These are phyloP conservation scores for Argyrosomus regius DNA, from an alignment of 2,797 vertebrate genomes.

Conservation along the genomic window DNA sequence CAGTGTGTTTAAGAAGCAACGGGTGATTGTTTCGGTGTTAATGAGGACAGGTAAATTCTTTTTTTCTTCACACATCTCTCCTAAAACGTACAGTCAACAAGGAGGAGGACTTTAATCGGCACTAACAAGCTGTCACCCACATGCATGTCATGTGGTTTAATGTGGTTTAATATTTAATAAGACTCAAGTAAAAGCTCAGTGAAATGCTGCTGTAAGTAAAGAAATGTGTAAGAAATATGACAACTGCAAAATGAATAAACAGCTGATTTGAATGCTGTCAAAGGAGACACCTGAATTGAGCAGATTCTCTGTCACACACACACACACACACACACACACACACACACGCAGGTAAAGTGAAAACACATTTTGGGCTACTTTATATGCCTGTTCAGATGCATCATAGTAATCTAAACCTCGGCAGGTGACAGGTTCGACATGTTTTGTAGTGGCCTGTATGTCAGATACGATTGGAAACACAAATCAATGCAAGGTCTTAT, in stretches of 20 bases:
- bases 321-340: not conserved
- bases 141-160: constrained; percentile 8
- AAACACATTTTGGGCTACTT: not conserved
- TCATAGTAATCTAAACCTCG: not conserved
- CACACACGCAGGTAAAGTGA: not conserved
- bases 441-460: constrained; percentile 5
- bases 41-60: constrained; percentile 31
- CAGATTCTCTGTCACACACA: not conserved
- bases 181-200: not conserved
- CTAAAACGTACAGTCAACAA: constrained; percentile 10
- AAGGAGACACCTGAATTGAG: not conserved
- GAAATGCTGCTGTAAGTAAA: constrained; percentile 1
- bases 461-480: constrained; percentile 52
- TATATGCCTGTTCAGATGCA: not conserved
- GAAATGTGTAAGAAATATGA: not conserved
- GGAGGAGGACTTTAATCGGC: constrained; percentile 27
- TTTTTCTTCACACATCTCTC: constrained; percentile 5
- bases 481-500: constrained; percentile 72
- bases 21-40: constrained; percentile 21
- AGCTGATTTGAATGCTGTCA: constrained; percentile 12
- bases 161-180: constrained; percentile 2
- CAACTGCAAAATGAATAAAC: constrained; percentile 16
- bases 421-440: constrained; percentile 14
- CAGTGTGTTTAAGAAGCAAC: constrained; percentile 21
- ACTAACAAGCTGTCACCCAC: constrained; percentile 32